Base-by-base conservation (phyloP, 2,797 vertebrate species). In the Channallabes apus region DNA sequence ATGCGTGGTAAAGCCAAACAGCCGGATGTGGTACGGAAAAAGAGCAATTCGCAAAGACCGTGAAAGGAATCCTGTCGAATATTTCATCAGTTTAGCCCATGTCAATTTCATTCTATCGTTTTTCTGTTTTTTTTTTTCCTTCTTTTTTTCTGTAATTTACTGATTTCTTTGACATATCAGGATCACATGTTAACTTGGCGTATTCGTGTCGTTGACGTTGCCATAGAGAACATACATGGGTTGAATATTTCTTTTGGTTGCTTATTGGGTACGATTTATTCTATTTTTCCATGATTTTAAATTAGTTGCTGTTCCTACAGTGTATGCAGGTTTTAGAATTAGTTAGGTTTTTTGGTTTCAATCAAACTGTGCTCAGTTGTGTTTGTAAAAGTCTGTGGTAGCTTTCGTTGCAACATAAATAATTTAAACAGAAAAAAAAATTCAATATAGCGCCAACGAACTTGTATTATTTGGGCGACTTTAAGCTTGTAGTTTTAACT, bases 401-500 rank as follows among this genome's bases (percentile, higher is more conserved):
- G 96, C 96, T 97, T 97, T 96, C 94, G 96, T 97, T 97, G 96
- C 96, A 96, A 97, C 96, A 96, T 96, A 95, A 96, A 95, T 95
- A 95, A 94, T 95, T 96, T 95, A 95, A 96, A 95, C 92, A 85
- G 93, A 96, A 96, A 93, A 83, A 93, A 95, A 95, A 46, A 46
- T 94, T 95, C 95, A 94, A 92, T 96, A 96, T 97, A 97, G 96
- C 97, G 96, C 96, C 97, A 97, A 97, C 95, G 96, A 97, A 97
- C 96, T 96, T 97, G 96, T 97, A 97, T 96, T 97, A 97, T 97
- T 97, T 97, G 94, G 95, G 96, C 96, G 95, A 96, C 96, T 97
- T 96, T 97, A 97, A 97, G 97, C 96, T 97, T 96, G 97, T 98
- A 97, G 96, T 97, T 97, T 98, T 97, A 97, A 97, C 97, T 98